A percentile compares a stretch with the other conserved stretches of the same genome.
Conservation (phyloP, 2,888 invertebrate genomes). For the Acronicta leporina region DNA sequence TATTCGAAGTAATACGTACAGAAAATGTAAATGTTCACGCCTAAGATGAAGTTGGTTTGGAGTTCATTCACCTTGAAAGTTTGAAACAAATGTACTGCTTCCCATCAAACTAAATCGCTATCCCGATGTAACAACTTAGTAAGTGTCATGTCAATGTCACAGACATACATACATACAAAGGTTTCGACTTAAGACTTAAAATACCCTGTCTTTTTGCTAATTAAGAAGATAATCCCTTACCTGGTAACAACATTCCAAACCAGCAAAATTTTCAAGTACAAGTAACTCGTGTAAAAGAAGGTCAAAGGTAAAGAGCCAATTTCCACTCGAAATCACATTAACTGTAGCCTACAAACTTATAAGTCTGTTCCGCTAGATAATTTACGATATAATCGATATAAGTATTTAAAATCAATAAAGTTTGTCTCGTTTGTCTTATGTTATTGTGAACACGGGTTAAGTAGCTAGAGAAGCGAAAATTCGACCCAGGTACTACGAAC, state of each 20-base stretch:
- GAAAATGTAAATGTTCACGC: no score
- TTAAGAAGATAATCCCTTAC: no score
- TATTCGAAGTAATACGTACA: no score
- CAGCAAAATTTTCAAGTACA: neutral
- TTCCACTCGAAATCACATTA: slow-evolving; percentile 21
- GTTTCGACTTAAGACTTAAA: no score
- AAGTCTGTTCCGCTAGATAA: slow-evolving; percentile 22
- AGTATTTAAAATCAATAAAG: slow-evolving; percentile 42
- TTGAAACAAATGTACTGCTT: no score
- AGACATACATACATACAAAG: no score
- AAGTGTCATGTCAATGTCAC: no score
- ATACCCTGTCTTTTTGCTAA: no score
- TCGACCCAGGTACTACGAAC: slow-evolving; percentile 27
- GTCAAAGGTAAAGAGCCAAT: slow-evolving; percentile 14
- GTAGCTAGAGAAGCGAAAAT: slow-evolving; percentile 20
- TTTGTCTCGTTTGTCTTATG: slow-evolving; percentile 30
- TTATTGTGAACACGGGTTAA: slow-evolving; percentile 37
- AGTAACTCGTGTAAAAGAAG: slow-evolving; percentile 5
- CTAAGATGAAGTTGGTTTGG: no score
- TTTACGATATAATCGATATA: slow-evolving; percentile 27
- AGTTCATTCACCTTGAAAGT: no score
- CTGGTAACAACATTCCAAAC: neutral
- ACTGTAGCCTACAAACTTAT: slow-evolving; percentile 18
- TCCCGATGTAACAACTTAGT: no score
- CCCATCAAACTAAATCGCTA: no score